phyloP scores from a whole-genome alignment of 92 coral and sea anemone species.

The Epizoanthus illoricatus region DNA sequence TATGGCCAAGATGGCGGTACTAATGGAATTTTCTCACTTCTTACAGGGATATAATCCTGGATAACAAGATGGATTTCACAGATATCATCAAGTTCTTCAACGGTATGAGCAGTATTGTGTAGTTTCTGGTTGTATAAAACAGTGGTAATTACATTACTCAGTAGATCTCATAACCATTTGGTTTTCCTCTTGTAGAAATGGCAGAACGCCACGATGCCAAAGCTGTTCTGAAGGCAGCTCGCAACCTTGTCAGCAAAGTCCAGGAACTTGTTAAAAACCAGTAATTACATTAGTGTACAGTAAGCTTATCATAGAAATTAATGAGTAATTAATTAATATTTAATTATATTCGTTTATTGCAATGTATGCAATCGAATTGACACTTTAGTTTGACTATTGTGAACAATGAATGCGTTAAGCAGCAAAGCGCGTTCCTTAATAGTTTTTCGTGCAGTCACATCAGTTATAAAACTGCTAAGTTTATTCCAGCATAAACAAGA shows the following conservation, averaged over 20 bases:
- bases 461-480: too few relatives aligned
- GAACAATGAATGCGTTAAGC: too few relatives aligned
- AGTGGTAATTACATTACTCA: neutral
- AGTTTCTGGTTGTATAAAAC: neutral
- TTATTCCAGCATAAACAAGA: too few relatives aligned
- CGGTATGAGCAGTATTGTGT: constrained; percentile 48
- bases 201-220: constrained; percentile 96
- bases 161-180: neutral
- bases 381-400: too few relatives aligned
- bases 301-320: neutral
- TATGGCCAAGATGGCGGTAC: too few relatives aligned
- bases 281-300: constrained; percentile 16
- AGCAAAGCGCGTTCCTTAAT: too few relatives aligned
- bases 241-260: constrained; percentile 78
- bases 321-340: constrained; percentile 2
- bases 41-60: constrained; percentile 88
- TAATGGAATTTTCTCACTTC: neutral
- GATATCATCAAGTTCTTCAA: constrained; percentile 98
- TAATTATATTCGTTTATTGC: neutral
- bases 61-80: constrained; percentile 98
- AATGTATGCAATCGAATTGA: too few relatives aligned
- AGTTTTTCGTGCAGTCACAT: too few relatives aligned
- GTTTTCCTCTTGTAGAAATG: constrained; percentile 72
- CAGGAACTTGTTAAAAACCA: constrained; percentile 91
- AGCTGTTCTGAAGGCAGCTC: constrained; percentile 75